phyloP scores from a whole-genome alignment of 1,140 invertebrate genomes.

The Monochamus saltuarius region DNA sequence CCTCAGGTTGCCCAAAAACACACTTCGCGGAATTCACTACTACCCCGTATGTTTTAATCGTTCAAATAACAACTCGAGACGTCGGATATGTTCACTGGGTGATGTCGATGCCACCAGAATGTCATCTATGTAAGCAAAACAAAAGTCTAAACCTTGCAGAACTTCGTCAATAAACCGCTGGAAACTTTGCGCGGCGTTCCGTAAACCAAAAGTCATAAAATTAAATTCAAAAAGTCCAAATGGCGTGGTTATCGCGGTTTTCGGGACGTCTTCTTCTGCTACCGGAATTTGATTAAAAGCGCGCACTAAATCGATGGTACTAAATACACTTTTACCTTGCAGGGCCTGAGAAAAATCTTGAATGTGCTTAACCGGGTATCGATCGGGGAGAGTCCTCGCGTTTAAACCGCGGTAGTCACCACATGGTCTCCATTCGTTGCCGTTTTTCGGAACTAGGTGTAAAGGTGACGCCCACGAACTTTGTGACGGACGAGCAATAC shows the following conservation, averaged over 20 bases:
- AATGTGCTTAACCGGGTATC: slow-evolving; percentile 41
- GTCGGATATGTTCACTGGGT: slow-evolving; percentile 39
- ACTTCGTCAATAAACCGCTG: slow-evolving; percentile 57
- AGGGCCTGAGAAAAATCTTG: slow-evolving; percentile 46
- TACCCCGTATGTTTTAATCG: slow-evolving; percentile 36
- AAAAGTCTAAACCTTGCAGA: slow-evolving; percentile 44
- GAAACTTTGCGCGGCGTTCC: slow-evolving; percentile 51
- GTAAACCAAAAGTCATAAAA: slow-evolving; percentile 43
- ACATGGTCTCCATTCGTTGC: slow-evolving; percentile 45
- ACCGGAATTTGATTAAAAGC: too few relatives aligned
- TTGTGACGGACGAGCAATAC: slow-evolving; percentile 39
- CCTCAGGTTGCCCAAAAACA: slow-evolving; percentile 29
- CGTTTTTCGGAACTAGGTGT: slow-evolving; percentile 50
- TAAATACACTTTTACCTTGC: slow-evolving; percentile 49
- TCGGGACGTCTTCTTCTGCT: slow-evolving; percentile 45
- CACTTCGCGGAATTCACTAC: slow-evolving; percentile 43
- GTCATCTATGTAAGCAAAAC: slow-evolving; percentile 48
- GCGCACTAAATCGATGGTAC: slow-evolving; percentile 50
- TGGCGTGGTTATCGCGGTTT: slow-evolving; percentile 49
- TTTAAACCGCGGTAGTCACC: slow-evolving; percentile 56
- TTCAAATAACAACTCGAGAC: slow-evolving; percentile 30
- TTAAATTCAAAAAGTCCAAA: slow-evolving; percentile 47
- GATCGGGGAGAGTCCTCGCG: slow-evolving; percentile 43
- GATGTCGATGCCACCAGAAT: slow-evolving; percentile 47
- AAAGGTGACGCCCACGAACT: slow-evolving; percentile 50